Conservation (phyloP, 2,888 invertebrate species). For the Phaonia tiefii region DNA sequence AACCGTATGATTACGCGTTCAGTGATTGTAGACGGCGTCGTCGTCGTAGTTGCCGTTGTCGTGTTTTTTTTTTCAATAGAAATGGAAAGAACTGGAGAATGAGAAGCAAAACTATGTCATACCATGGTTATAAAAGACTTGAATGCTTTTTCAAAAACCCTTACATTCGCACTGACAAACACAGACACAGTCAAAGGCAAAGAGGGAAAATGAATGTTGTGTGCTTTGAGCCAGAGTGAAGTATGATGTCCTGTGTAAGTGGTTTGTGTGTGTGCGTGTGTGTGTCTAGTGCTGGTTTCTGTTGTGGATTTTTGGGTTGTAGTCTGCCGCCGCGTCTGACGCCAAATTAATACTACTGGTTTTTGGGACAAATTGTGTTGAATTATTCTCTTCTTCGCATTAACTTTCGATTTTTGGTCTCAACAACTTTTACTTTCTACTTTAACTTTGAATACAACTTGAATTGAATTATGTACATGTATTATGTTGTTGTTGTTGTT, state of each 20-base stretch:
- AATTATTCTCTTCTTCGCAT: background rate
- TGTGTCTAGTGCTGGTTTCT: slow-evolving; percentile 9
- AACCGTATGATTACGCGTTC: slow-evolving; percentile 64
- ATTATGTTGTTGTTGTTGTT: slow-evolving; percentile 8
- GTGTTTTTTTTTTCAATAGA: background rate
- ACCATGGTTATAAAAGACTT: slow-evolving; percentile 35
- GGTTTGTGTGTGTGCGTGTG: too few relatives aligned
- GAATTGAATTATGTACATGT: slow-evolving; percentile 19
- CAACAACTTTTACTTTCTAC: slow-evolving; percentile 32
- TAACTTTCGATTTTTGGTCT: background rate
- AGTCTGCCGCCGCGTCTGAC: slow-evolving; percentile 62
- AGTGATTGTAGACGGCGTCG: slow-evolving; percentile 22
- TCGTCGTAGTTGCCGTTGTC: background rate
- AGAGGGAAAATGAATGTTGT: background rate
- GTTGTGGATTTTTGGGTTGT: slow-evolving; percentile 35
- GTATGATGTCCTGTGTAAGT: background rate
- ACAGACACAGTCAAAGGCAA: too few relatives aligned
- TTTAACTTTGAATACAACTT: slow-evolving; percentile 18
- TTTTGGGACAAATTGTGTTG: background rate
- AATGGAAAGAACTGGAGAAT: background rate
- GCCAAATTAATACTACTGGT: slow-evolving; percentile 43
- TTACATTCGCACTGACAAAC: background rate
- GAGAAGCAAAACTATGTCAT: slow-evolving; percentile 61
- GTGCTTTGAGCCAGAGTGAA: slow-evolving; percentile 44
- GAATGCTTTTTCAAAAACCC: slow-evolving; percentile 3